Evolutionary conservation across 2,113 vertebrate species (phyloP), one percentile per base, ranked within the genome.

Genomic region (Nipponia nippon): DNA sequence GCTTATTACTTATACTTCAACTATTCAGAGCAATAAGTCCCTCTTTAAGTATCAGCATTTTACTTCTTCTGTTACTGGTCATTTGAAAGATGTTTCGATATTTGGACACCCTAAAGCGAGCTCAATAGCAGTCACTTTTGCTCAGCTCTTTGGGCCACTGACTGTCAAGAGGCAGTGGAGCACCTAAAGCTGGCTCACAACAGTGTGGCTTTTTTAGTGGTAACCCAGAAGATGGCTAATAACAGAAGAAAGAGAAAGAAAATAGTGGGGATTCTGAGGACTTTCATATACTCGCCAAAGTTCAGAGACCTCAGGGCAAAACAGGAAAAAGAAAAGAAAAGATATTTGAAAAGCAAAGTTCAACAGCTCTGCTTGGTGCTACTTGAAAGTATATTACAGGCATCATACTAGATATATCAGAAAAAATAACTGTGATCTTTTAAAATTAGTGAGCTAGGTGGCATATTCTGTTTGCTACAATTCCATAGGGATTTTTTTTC

Each of bases 321-420:
- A 88, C 38, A 86, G 90, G 46, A 91, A 93, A 91, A 90, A 89
- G 78, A 56, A 87, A 36, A 84, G 53, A 32, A 93, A 87, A 87
- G 50, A 67, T 38, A 55, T 53, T 76, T 94, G 84, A 90, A 50
- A 95, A 85, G 77, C 38, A 66, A 81, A 96, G 77, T 94, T 92
- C 87, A 94, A 88, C 82, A 75, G 47, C 95, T 95, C 85, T 94
- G 83, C 92, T 96, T 96, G 89, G 82, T 96, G 87, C 90, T 89
- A 18, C 87, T 96, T 95, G 70, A 96, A 97, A 95, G 76, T 46
- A 26, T 56, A 26, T 88, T 79, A 42, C 44, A 86, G 81, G 59
- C 44, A 86, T 55, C 73, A 63, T 55, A 50, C 6, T 22, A 79
- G 61, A 95, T 92, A 85, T 94, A 82, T 66, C 50, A 93, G 72